These are phyloP conservation scores for Drepanosiphum platanoidis DNA, from an alignment of 2,888 invertebrate species.

Conservation along the genomic window DNA sequence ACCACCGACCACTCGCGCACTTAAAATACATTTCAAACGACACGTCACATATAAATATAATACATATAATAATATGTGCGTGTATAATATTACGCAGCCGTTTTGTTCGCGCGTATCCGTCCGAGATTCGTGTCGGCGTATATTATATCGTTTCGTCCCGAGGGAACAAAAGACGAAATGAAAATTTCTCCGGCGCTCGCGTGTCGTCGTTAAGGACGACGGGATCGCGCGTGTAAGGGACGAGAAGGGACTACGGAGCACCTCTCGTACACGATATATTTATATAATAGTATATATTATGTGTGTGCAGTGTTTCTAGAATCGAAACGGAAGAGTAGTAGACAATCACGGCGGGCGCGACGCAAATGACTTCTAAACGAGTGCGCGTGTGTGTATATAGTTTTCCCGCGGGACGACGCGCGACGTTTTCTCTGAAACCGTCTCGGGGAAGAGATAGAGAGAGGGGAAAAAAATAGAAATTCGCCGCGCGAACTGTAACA, in stretches of 20 bases:
- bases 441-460: not conserved
- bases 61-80: too few relatives aligned
- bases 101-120: not conserved
- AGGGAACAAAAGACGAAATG: not conserved
- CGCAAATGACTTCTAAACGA: slow-evolving; percentile 59
- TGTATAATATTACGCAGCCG: not conserved
- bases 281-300: not conserved
- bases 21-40: slow-evolving; percentile 25
- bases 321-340: slow-evolving; percentile 8
- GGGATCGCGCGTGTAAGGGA: not conserved
- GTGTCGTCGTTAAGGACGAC: not conserved
- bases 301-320: not conserved
- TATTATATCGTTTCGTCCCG: not conserved
- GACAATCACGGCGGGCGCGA: slow-evolving; percentile 26
- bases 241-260: not conserved
- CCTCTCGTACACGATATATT: not conserved
- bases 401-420: slow-evolving; percentile 34
- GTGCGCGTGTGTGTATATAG: too few relatives aligned
- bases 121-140: not conserved
- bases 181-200: not conserved
- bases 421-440: not conserved
- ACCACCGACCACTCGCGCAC: not conserved
- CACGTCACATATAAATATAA: too few relatives aligned
- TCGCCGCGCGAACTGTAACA: too few relatives aligned
- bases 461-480: not conserved